These are phyloP conservation scores for Tortricodes alternella DNA, from an alignment of 2,888 invertebrate species.

Conservation along the genomic window DNA sequence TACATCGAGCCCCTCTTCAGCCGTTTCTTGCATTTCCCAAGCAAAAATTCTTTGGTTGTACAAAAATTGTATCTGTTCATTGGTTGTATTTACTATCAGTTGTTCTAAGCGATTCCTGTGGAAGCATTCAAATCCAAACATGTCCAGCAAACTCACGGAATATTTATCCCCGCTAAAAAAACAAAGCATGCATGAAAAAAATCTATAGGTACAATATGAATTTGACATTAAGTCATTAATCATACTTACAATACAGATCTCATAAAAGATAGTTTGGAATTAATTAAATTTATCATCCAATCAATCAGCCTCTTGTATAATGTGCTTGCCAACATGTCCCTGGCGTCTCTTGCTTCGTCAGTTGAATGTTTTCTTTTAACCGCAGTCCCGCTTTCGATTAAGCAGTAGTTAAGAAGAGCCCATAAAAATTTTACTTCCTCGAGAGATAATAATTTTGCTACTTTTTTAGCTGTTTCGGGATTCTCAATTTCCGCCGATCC, in stretches of 20 bases:
- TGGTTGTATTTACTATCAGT: constrained; percentile 93
- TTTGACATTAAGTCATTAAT: constrained; percentile 10
- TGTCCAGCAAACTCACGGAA: constrained; percentile 91
- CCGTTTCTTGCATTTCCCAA: constrained; percentile 93
- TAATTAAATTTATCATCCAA: constrained; percentile 93
- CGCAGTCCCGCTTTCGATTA: constrained; percentile 88
- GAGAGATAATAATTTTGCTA: constrained; percentile 88
- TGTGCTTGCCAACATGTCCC: constrained; percentile 93
- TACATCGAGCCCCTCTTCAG: constrained; percentile 90
- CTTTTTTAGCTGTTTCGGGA: constrained; percentile 86
- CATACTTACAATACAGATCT: constrained; percentile 92
- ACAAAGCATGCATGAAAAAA: constrained; percentile 30
- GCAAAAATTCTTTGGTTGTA: constrained; percentile 96
- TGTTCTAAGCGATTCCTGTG: constrained; percentile 93
- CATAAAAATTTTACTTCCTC: constrained; percentile 92
- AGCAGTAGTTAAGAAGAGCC: constrained; percentile 93
- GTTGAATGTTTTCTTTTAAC: constrained; percentile 86
- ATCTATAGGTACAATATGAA: background rate
- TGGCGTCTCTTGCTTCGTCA: constrained; percentile 91
- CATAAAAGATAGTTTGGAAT: constrained; percentile 91
- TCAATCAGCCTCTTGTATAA: constrained; percentile 93
- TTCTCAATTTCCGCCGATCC: constrained; percentile 89
- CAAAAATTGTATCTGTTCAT: constrained; percentile 96
- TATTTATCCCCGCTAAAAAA: constrained; percentile 91
- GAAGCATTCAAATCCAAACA: constrained; percentile 97